Conservation (phyloP, 1,140 invertebrate species). For the Orius insidiosus region DNA sequence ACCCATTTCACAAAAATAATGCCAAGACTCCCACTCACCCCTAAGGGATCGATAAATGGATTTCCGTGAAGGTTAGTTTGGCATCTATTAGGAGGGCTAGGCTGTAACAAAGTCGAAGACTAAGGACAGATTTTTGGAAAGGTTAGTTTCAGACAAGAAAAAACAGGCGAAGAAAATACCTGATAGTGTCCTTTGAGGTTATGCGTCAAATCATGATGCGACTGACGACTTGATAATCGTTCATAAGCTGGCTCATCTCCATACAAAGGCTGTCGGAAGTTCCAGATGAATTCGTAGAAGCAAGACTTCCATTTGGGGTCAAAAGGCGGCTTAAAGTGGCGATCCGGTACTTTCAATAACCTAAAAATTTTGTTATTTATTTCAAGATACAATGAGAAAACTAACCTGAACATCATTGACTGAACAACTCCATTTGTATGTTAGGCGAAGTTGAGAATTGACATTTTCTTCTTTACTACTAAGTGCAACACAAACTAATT, state of each 20-base stretch:
- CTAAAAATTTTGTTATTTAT: too few species aligned
- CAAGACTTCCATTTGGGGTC: slow-evolving; percentile 53
- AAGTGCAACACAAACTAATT: slow-evolving; percentile 79
- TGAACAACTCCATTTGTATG: slow-evolving; percentile 77
- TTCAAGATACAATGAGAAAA: too few species aligned
- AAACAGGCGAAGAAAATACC: slow-evolving; percentile 22
- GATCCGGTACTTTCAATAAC: slow-evolving; percentile 55
- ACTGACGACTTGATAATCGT: slow-evolving; percentile 73
- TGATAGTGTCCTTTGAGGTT: slow-evolving; percentile 54
- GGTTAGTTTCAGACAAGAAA: too few species aligned
- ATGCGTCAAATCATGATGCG: slow-evolving; percentile 43
- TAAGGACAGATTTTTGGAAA: too few species aligned
- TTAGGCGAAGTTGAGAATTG: slow-evolving; percentile 40
- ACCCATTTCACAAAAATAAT: not conserved
- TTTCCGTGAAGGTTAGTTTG: too few species aligned
- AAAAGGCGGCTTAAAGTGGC: slow-evolving; percentile 58
- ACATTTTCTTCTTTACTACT: slow-evolving; percentile 51
- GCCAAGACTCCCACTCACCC: too few species aligned
- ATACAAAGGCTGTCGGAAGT: slow-evolving; percentile 57
- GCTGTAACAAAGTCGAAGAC: too few species aligned
- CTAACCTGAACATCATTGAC: slow-evolving; percentile 66
- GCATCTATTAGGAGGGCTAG: too few species aligned
- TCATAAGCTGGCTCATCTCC: slow-evolving; percentile 80
- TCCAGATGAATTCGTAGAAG: slow-evolving; percentile 45
- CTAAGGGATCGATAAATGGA: too few species aligned